Conservation (phyloP, 2,888 invertebrate genomes). For the Eilema caniola region DNA sequence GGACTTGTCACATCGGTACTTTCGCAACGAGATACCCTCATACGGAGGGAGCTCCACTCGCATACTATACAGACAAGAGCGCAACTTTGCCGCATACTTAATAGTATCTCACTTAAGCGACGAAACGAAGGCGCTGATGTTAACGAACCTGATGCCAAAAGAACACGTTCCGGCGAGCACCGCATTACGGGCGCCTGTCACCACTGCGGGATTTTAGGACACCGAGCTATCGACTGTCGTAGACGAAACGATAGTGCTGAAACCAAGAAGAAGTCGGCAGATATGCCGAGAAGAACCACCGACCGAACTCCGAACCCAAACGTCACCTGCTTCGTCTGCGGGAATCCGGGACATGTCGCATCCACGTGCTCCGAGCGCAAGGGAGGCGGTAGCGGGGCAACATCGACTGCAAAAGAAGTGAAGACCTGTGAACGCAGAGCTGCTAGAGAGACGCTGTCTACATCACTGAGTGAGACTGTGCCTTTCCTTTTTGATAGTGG, state of each 20-base stretch:
- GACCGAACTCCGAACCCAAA: no score
- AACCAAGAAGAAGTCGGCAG: neutral
- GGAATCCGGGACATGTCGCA: neutral
- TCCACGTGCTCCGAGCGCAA: neutral
- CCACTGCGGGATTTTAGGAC: neutral
- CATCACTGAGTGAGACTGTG: neutral
- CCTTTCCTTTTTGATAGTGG: constrained; percentile 8
- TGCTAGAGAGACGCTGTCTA: neutral
- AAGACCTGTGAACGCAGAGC: neutral
- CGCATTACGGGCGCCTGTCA: neutral
- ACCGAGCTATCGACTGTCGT: neutral
- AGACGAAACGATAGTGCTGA: no score
- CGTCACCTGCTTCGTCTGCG: neutral
- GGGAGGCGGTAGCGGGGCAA: neutral
- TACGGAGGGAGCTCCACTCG: no score
- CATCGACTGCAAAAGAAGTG: neutral
- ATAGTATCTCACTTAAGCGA: neutral
- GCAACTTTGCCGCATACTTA: neutral
- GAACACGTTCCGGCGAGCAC: neutral
- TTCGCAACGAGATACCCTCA: no score
- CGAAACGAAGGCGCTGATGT: neutral
- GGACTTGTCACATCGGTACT: constrained; percentile 4
- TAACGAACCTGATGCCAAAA: neutral
- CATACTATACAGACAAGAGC: no score
- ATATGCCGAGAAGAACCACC: neutral